Percentiles rank a stretch among this genome's conserved stretches.
Evolutionary conservation across 2,113 vertebrate species (phyloP).

Genomic region (Melanerpes formicivorus): DNA sequence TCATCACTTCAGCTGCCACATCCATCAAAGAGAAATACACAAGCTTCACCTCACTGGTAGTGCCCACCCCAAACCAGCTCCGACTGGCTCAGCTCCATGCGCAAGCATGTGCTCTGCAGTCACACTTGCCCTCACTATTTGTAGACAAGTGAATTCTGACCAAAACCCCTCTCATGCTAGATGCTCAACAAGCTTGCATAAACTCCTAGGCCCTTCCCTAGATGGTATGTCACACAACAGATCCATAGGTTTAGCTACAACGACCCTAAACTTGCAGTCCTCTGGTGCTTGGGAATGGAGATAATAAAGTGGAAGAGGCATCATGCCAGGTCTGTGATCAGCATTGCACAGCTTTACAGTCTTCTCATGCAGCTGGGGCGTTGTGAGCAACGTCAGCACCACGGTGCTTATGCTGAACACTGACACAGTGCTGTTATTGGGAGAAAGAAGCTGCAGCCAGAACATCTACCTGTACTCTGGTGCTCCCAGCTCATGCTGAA

Average conservation of each 20-base stretch:
- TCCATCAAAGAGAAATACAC: neutral
- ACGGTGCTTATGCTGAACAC: accelerated
- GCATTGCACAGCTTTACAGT: neutral
- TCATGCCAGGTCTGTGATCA: neutral
- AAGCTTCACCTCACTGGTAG: neutral
- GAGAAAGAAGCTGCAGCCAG: neutral
- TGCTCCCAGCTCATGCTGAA: neutral
- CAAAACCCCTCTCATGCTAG: neutral
- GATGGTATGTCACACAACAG: neutral
- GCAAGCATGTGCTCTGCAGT: neutral
- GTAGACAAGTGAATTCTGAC: neutral
- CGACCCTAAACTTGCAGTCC: neutral
- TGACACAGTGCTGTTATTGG: neutral
- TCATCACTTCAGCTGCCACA: accelerated
- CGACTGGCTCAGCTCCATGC: neutral
- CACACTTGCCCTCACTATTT: neutral
- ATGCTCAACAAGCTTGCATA: neutral
- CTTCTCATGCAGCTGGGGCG: neutral
- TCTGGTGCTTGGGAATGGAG: neutral
- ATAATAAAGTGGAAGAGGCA: neutral
- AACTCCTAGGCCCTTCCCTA: neutral
- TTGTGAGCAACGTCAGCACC: accelerated
- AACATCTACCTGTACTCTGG: neutral
- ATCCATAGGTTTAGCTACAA: neutral
- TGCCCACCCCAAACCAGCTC: neutral